Conservation (phyloP, 1,140 invertebrate species). For the Cataglyphis hispanica region DNA sequence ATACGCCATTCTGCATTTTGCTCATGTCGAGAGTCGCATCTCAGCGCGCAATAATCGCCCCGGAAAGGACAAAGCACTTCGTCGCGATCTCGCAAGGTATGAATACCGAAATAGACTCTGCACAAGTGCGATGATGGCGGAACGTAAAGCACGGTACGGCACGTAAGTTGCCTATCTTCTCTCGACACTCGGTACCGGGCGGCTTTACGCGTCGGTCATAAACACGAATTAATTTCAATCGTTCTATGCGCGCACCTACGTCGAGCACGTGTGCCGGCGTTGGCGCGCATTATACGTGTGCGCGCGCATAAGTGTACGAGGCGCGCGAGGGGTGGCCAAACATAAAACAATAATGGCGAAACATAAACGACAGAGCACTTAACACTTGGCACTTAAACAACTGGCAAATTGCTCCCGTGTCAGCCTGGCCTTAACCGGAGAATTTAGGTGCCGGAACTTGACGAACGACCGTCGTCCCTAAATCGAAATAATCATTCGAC, state of each 20-base stretch:
- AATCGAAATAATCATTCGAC: conserved; percentile 73
- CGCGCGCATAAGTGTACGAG: conserved; percentile 32
- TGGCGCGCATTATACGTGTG: background rate
- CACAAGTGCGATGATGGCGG: conserved; percentile 44
- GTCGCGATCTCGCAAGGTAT: conserved; percentile 63
- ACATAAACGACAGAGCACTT: conserved; percentile 86
- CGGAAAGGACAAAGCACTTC: conserved; percentile 32
- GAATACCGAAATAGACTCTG: conserved; percentile 70
- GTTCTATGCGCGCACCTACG: conserved; percentile 76
- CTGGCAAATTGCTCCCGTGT: conserved; percentile 87
- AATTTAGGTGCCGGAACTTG: conserved; percentile 84
- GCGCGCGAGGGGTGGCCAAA: conserved; percentile 79
- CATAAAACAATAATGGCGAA: conserved; percentile 87
- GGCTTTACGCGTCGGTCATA: conserved; percentile 79
- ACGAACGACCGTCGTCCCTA: conserved; percentile 74
- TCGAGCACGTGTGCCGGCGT: conserved; percentile 34
- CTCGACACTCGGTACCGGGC: conserved; percentile 67
- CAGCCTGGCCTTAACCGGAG: conserved; percentile 83
- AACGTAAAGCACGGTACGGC: conserved; percentile 56
- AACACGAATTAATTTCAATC: conserved; percentile 86
- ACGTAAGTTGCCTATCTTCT: conserved; percentile 76
- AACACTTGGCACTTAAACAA: conserved; percentile 87
- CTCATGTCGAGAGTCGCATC: background rate
- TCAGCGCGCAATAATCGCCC: conserved; percentile 36
- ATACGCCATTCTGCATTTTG: conserved; percentile 2